Evolutionary conservation across 2,888 invertebrate species (phyloP).

Genomic region (Hermaeophaga mercurialis): DNA sequence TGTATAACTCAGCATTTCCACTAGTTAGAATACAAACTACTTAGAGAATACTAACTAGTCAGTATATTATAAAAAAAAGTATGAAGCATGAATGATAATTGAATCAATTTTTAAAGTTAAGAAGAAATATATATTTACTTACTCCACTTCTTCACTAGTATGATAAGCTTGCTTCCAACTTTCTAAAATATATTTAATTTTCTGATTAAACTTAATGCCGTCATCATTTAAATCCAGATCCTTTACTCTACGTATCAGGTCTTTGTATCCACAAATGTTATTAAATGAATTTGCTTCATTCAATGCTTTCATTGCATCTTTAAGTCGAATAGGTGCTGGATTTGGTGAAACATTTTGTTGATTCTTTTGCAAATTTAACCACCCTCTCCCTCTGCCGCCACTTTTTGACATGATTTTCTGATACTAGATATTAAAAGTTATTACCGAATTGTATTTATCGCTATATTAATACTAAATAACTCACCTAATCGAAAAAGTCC

Average conservation of each 20-base stretch:
- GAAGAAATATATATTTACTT: too few species aligned
- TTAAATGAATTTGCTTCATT: slow-evolving; percentile 28
- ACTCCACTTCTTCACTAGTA: slow-evolving; percentile 49
- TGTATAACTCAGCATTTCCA: too few species aligned
- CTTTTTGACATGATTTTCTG: slow-evolving; percentile 36
- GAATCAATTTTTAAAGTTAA: too few species aligned
- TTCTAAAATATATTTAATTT: slow-evolving; percentile 50
- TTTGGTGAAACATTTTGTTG: slow-evolving; percentile 25
- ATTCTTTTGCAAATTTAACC: slow-evolving; percentile 42
- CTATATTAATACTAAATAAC: too few species aligned
- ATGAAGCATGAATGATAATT: not conserved
- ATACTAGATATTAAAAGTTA: too few species aligned
- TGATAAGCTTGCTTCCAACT: slow-evolving; percentile 48
- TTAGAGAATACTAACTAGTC: too few species aligned
- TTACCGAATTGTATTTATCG: too few species aligned
- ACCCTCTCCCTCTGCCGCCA: slow-evolving; percentile 43
- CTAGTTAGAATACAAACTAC: too few species aligned
- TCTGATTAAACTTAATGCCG: slow-evolving; percentile 55
- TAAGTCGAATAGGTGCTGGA: slow-evolving; percentile 14
- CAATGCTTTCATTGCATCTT: slow-evolving; percentile 10
- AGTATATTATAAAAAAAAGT: too few species aligned
- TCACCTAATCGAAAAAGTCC: too few species aligned
- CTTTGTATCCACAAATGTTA: slow-evolving; percentile 35
- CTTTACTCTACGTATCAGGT: slow-evolving; percentile 47
- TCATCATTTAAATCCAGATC: slow-evolving; percentile 51